A percentile compares a stretch with the other conserved stretches of the same genome.
Conservation (phyloP, 2,888 invertebrate genomes). For the Hemithea aestivaria region DNA sequence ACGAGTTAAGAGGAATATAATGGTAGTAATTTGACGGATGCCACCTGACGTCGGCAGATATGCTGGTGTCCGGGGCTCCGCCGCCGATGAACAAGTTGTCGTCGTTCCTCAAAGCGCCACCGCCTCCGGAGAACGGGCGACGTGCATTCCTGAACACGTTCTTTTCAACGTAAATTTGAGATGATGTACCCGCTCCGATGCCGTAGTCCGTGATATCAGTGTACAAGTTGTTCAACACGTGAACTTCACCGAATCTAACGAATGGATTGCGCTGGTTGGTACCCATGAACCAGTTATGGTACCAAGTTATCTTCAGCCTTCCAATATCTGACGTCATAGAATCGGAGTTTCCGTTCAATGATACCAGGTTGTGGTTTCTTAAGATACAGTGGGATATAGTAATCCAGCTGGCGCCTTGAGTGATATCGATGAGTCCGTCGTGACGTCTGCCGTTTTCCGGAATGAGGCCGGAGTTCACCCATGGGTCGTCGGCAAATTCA, state of each 20-base stretch:
- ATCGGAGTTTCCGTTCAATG: conserved; percentile 20
- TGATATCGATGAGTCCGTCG: conserved; percentile 21
- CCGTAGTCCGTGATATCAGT: conserved; percentile 15
- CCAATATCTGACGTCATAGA: no score
- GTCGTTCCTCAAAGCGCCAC: no score
- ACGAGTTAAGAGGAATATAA: no score
- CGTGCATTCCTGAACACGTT: conserved; percentile 16
- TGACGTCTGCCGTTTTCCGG: conserved; percentile 14
- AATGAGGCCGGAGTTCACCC: conserved; percentile 4
- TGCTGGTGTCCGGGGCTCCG: no score
- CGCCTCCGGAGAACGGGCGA: no score
- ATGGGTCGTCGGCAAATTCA: conserved; percentile 24
- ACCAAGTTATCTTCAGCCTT: conserved; percentile 13
- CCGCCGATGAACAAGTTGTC: no score
- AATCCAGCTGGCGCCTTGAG: conserved; percentile 13
- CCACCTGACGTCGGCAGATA: no score
- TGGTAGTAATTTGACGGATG: no score
- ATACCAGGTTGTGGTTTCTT: conserved; percentile 20
- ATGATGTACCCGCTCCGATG: conserved; percentile 11
- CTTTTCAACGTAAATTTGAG: conserved; percentile 15
- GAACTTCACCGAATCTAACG: conserved; percentile 22
- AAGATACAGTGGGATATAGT: conserved; percentile 21
- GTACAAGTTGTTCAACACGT: conserved; percentile 23
- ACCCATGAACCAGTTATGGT: conserved; percentile 21
- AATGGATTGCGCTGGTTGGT: conserved; percentile 18